Percentiles rank a stretch among this genome's conserved stretches.
Conservation (phyloP, 2,888 invertebrate genomes). For the Pyrocoelia pectoralis region DNA sequence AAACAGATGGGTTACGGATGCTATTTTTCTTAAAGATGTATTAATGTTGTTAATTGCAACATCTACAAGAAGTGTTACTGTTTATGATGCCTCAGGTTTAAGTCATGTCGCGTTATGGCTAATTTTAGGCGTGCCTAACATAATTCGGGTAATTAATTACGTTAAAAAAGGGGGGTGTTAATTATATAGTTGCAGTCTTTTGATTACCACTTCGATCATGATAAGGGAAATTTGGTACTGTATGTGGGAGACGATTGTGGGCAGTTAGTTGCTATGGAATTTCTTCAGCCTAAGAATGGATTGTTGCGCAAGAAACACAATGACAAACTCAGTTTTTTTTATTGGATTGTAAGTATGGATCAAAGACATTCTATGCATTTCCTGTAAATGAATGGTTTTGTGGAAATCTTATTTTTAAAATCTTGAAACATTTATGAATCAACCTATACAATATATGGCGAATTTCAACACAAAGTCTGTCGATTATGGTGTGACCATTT, state of each 20-base stretch:
- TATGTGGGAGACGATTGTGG: conserved; percentile 67
- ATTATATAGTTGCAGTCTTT: conserved; percentile 58
- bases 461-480: no score
- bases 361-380: no score
- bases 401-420: no score
- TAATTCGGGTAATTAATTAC: conserved; percentile 60
- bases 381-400: no score
- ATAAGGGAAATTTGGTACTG: conserved; percentile 55
- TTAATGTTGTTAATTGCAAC: conserved; percentile 64
- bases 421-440: no score
- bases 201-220: conserved; percentile 56
- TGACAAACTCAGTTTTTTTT: conserved; percentile 65
- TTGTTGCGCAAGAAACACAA: conserved; percentile 64
- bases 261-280: conserved; percentile 62
- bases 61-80: conserved; percentile 67
- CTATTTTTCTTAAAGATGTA: conserved; percentile 65
- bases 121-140: conserved; percentile 65
- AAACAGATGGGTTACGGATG: conserved; percentile 71
- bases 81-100: conserved; percentile 68
- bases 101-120: conserved; percentile 66
- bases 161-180: not conserved
- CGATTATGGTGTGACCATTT: conserved; percentile 32
- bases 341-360: conserved; percentile 65
- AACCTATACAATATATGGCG: no score
- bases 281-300: conserved; percentile 64